Conservation (phyloP, 2,888 invertebrate genomes). For the Eilema sororculum region DNA sequence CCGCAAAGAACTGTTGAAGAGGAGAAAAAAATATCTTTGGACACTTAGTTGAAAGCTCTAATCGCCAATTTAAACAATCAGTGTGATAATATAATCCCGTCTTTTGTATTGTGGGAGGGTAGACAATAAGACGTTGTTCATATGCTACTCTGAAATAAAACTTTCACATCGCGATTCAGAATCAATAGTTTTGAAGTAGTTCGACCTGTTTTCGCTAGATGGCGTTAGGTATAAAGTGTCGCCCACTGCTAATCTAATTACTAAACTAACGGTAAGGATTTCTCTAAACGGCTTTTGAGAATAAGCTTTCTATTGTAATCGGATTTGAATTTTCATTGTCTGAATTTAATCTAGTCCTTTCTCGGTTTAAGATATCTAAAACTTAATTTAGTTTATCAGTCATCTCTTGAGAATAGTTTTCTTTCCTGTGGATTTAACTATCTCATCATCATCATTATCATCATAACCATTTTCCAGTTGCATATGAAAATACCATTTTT, state of each 20-base stretch:
- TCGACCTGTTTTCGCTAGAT: constrained; percentile 1
- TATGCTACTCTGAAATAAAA: neutral
- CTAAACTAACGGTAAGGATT: neutral
- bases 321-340: neutral
- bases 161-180: neutral
- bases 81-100: neutral
- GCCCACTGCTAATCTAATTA: neutral
- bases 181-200: neutral
- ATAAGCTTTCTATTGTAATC: neutral
- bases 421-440: no score
- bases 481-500: no score
- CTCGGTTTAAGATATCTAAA: neutral
- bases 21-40: neutral
- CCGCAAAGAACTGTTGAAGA: neutral
- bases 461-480: no score
- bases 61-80: no score
- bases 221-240: neutral
- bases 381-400: neutral
- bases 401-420: neutral
- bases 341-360: neutral
- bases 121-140: neutral
- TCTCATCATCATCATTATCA: no score
- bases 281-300: neutral
- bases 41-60: no score
- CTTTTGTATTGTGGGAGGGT: neutral